Percentiles rank a stretch among this genome's conserved stretches.
Evolutionary conservation across 1,140 invertebrate genomes (phyloP).

Genomic region (Bombus picipes): DNA sequence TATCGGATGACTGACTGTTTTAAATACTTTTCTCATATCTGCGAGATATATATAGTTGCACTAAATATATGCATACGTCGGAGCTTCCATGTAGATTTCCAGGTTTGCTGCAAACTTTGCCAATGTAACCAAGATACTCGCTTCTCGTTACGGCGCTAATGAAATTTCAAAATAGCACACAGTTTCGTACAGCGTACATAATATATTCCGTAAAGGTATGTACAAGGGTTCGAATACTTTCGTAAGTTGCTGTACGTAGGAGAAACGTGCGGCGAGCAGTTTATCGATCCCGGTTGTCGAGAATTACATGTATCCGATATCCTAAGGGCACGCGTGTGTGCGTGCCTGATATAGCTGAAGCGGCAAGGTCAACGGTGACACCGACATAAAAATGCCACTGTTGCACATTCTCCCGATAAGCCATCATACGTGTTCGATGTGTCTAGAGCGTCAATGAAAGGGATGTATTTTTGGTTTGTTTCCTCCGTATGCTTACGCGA

Average conservation of each 20-base stretch:
- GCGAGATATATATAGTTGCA: too few relatives aligned
- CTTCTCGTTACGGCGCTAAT: background rate
- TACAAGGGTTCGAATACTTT: background rate
- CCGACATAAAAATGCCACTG: slow-evolving; percentile 49
- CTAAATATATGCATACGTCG: too few relatives aligned
- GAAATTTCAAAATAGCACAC: background rate
- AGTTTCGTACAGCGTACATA: too few relatives aligned
- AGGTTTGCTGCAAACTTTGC: too few relatives aligned
- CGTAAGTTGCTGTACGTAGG: background rate
- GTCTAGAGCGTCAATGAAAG: slow-evolving; percentile 10
- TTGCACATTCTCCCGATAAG: slow-evolving; percentile 54
- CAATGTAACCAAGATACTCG: too few relatives aligned
- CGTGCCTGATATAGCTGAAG: slow-evolving; percentile 16
- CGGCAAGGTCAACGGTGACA: slow-evolving; percentile 54
- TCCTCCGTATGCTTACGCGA: background rate
- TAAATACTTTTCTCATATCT: too few relatives aligned
- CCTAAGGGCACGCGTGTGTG: background rate
- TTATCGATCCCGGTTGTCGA: slow-evolving; percentile 55
- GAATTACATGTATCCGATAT: slow-evolving; percentile 25
- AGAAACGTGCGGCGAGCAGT: slow-evolving; percentile 9
- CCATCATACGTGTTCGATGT: slow-evolving; percentile 45
- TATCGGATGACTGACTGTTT: too few relatives aligned
- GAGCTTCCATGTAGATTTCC: too few relatives aligned
- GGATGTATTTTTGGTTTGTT: slow-evolving; percentile 12
- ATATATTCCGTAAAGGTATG: too few relatives aligned